These are phyloP conservation scores for Nomada hirtipes DNA, from an alignment of 2,888 invertebrate species.

Conservation along the genomic window DNA sequence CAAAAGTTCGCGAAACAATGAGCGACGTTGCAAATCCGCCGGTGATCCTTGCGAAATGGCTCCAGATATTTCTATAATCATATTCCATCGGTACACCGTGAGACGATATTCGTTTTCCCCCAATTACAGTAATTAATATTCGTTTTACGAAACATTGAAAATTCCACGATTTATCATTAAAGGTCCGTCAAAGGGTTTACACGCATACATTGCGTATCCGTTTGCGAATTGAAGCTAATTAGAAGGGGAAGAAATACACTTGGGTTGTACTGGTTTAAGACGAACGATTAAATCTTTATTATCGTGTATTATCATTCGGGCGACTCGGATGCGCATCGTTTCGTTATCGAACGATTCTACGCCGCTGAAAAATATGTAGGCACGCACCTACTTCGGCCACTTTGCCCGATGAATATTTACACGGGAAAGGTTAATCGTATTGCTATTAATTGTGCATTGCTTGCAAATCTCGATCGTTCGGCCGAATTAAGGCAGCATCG, in stretches of 20 bases:
- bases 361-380: conserved; percentile 27
- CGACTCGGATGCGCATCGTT: not conserved
- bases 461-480: conserved; percentile 57
- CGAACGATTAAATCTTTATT: conserved; percentile 5
- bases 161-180: not conserved
- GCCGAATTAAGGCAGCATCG: conserved; percentile 28
- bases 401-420: conserved; percentile 79
- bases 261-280: not conserved
- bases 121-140: conserved; percentile 25
- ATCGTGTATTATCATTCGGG: conserved; percentile 24
- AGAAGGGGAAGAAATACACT: not conserved
- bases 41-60: conserved; percentile 67
- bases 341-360: conserved; percentile 42
- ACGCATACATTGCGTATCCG: too few species aligned
- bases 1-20: conserved; percentile 74
- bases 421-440: conserved; percentile 77
- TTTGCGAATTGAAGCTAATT: too few species aligned
- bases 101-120: conserved; percentile 37
- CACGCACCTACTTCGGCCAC: conserved; percentile 21
- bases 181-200: too few species aligned
- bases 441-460: conserved; percentile 75
- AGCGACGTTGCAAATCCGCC: conserved; percentile 71
- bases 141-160: not conserved
- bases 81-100: conserved; percentile 55
- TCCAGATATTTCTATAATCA: conserved; percentile 72